A percentile compares a stretch with the other conserved stretches of the same genome.
Evolutionary conservation across 2,797 vertebrate genomes (phyloP).

Genomic region (Triplophysa bombifrons): DNA sequence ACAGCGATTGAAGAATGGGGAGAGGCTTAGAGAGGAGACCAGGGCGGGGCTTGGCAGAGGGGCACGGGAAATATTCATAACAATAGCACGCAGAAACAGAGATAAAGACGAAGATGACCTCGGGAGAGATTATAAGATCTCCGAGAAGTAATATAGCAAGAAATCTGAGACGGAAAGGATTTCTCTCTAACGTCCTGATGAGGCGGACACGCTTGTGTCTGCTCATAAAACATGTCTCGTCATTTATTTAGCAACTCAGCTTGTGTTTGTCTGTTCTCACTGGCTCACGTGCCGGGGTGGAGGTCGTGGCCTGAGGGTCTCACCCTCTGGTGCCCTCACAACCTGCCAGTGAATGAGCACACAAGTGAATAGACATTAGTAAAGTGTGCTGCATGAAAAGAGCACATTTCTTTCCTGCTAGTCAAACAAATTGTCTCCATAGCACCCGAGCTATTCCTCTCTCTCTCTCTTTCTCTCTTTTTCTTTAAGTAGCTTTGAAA

Average conservation of each 20-base stretch:
- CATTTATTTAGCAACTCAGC: constrained; percentile 12
- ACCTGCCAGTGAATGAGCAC: constrained; percentile 27
- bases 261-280: constrained; percentile 2
- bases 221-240: background rate
- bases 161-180: background rate
- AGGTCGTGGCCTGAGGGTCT: constrained; percentile 30
- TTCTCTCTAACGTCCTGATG: background rate
- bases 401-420: background rate
- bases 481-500: background rate
- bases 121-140: constrained; percentile 21
- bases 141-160: background rate
- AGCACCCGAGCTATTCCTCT: background rate
- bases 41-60: constrained; percentile 79
- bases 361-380: constrained; percentile 17
- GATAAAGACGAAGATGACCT: constrained; percentile 45
- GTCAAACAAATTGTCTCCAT: constrained; percentile 29
- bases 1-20: constrained; percentile 79
- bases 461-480: background rate
- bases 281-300: constrained; percentile 31
- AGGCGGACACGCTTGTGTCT: background rate
- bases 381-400: constrained; percentile 25
- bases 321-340: constrained; percentile 1
- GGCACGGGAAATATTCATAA: constrained; percentile 81
- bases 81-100: constrained; percentile 40
- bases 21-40: constrained; percentile 76